Percentiles rank a stretch among this genome's conserved stretches.
These are phyloP conservation scores for Trogon melanurus DNA, from an alignment of 2,113 vertebrate species.

Conservation along the genomic window DNA sequence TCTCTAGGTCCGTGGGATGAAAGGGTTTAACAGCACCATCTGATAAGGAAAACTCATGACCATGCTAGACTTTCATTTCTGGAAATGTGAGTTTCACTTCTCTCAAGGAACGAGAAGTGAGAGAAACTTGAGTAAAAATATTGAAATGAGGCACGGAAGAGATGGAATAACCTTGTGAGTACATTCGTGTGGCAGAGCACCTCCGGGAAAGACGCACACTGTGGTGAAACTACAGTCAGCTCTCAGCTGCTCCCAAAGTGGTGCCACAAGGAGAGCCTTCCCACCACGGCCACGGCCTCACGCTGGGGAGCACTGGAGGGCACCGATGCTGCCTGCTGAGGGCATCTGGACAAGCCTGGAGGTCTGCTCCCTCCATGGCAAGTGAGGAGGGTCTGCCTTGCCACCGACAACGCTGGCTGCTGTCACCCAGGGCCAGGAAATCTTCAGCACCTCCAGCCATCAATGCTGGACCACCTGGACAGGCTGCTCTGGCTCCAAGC, in stretches of 20 bases:
- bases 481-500: neutral
- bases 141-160: neutral
- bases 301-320: fast-evolving
- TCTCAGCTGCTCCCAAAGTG: neutral
- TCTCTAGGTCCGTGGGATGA: neutral
- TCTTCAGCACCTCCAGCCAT: neutral
- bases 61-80: neutral
- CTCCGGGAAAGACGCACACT: neutral
- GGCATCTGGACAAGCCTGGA: neutral
- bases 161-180: neutral
- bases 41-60: constrained; percentile 41
- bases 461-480: neutral
- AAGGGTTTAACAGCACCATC: constrained; percentile 14
- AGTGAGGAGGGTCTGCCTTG: neutral
- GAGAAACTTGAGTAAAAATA: neutral
- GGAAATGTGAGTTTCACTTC: constrained; percentile 47
- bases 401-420: fast-evolving
- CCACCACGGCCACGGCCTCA: neutral
- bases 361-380: neutral
- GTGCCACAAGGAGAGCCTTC: neutral
- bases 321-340: neutral
- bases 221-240: neutral
- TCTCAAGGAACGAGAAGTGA: neutral
- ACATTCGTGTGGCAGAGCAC: neutral
- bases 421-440: fast-evolving